A percentile compares a stretch with the other conserved stretches of the same genome.
Conservation (phyloP, 1,140 invertebrate genomes). For the Micrasema minimum region DNA sequence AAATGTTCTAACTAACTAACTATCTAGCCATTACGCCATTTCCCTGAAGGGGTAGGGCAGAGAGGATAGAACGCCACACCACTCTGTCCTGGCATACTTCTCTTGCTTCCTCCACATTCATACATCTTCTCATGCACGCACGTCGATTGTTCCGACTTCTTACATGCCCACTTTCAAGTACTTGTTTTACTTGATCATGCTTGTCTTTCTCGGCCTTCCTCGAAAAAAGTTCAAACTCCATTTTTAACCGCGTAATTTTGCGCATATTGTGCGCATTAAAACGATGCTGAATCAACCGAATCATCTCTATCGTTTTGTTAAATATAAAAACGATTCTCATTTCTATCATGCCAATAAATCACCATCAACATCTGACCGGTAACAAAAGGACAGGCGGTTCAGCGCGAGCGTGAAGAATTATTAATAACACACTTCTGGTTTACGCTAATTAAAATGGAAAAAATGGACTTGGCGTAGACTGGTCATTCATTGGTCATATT, state of each 20-base stretch:
- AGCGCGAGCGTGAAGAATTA: constrained; percentile 42
- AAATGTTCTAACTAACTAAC: background rate
- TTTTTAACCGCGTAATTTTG: background rate
- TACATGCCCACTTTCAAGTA: too few species aligned
- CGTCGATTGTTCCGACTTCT: too few species aligned
- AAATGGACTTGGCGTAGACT: background rate
- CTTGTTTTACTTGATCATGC: too few species aligned
- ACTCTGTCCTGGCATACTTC: too few species aligned
- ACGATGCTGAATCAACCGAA: background rate
- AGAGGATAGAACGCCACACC: too few species aligned
- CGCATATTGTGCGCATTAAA: background rate
- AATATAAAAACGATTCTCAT: constrained; percentile 7
- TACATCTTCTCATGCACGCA: too few species aligned
- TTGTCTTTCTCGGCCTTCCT: too few species aligned
- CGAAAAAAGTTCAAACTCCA: background rate
- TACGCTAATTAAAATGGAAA: background rate
- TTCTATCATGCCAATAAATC: constrained; percentile 22
- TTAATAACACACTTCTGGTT: constrained; percentile 37
- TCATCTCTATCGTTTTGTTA: background rate
- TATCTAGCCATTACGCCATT: too few species aligned
- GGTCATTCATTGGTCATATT: background rate
- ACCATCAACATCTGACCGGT: background rate
- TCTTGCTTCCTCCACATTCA: too few species aligned
- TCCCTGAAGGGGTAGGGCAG: too few species aligned
- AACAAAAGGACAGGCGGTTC: constrained; percentile 31